phyloP scores from a whole-genome alignment of 2,797 vertebrate species.

The Lophotriccus pileatus region DNA sequence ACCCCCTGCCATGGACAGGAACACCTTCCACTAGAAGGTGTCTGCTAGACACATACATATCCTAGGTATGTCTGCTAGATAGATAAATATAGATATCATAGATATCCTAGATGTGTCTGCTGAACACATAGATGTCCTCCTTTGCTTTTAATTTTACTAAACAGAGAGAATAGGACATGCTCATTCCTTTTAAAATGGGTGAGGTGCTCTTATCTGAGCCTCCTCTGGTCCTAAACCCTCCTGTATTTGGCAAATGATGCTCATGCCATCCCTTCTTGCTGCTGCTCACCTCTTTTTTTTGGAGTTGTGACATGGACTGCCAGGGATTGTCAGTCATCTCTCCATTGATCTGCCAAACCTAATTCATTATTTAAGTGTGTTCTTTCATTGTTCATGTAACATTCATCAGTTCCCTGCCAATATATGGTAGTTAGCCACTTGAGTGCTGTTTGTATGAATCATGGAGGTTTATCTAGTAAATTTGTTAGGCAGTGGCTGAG shows the following conservation, averaged over 20 bases:
- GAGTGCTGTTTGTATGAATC: conserved; percentile 41
- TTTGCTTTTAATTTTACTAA: conserved; percentile 32
- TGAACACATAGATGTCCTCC: neutral
- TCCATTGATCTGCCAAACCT: neutral
- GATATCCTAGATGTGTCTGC: neutral
- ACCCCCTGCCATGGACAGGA: neutral
- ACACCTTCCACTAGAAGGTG: neutral
- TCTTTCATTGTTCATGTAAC: conserved; percentile 13
- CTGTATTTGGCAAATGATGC: neutral
- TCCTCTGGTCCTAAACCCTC: conserved; percentile 1
- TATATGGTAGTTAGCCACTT: conserved; percentile 38
- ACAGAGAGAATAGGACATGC: neutral
- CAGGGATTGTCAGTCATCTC: neutral
- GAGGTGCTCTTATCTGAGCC: conserved; percentile 4
- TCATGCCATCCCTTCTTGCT: neutral
- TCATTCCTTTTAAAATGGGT: conserved; percentile 7
- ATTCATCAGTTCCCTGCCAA: neutral
- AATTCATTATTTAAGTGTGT: neutral
- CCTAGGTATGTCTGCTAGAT: neutral
- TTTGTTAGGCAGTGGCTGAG: conserved; percentile 38
- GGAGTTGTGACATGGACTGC: neutral
- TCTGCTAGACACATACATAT: neutral
- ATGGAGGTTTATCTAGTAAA: conserved; percentile 37
- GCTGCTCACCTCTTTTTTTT: neutral
- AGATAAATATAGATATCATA: neutral